Conservation (phyloP, 2,888 invertebrate genomes). For the Leucophenga montana region DNA sequence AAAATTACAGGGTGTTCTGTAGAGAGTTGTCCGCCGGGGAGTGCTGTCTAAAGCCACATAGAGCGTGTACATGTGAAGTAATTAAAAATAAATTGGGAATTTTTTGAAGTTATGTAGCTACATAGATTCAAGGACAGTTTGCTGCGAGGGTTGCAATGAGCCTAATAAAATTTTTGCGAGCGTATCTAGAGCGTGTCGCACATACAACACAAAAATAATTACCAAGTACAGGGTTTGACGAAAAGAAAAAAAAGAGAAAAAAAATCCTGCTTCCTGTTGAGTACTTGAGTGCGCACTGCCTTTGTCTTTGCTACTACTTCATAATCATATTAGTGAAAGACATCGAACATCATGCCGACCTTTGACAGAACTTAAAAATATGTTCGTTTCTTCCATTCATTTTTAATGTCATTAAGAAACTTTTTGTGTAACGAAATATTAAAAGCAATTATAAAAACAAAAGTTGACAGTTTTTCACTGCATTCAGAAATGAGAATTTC, state of each 20-base stretch:
- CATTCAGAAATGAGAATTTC: no score
- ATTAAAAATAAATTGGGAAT: constrained; percentile 27
- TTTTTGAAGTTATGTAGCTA: neutral
- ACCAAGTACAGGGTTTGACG: constrained; percentile 27
- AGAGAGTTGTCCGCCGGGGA: no score
- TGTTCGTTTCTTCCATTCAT: constrained; percentile 43
- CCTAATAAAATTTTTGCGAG: constrained; percentile 26
- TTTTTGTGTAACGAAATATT: constrained; percentile 51
- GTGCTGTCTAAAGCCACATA: no score
- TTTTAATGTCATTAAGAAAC: constrained; percentile 61
- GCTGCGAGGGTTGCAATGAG: constrained; percentile 1
- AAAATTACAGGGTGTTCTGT: constrained; percentile 52
- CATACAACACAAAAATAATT: constrained; percentile 33
- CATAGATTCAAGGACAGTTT: constrained; percentile 1
- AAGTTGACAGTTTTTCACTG: constrained; percentile 43
- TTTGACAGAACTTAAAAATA: no score
- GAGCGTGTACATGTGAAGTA: constrained; percentile 44
- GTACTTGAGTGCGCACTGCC: constrained; percentile 43
- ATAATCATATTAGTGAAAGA: neutral
- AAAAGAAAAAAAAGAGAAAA: constrained; percentile 22
- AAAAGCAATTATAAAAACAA: no score
- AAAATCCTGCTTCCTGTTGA: constrained; percentile 37
- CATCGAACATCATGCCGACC: no score
- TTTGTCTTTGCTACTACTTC: neutral
- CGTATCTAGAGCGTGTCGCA: neutral